Percentiles rank a stretch among this genome's conserved stretches.
Evolutionary conservation across 2,888 invertebrate genomes (phyloP).

Genomic region (Clepsis dumicolana): DNA sequence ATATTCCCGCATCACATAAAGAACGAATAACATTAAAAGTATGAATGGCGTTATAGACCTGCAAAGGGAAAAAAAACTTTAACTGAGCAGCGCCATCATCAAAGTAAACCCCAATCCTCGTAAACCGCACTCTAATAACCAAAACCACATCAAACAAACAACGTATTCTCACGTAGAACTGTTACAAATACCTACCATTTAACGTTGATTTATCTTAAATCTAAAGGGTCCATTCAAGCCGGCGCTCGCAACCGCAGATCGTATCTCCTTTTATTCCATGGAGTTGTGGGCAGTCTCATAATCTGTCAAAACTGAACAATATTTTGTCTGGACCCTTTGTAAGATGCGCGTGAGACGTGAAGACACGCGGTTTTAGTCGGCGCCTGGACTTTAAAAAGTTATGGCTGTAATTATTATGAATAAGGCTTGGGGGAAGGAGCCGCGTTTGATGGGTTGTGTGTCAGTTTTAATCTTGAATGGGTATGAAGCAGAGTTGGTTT

Average conservation of each 20-base stretch:
- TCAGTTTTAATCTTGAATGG: constrained; percentile 1
- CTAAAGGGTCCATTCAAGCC: constrained; percentile 58
- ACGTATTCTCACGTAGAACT: constrained; percentile 52
- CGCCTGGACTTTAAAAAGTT: constrained; percentile 31
- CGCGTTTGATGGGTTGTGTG: constrained; percentile 10
- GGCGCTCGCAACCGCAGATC: constrained; percentile 56
- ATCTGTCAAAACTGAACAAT: constrained; percentile 50
- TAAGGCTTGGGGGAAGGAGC: constrained; percentile 11
- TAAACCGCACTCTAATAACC: constrained; percentile 35
- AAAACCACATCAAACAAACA: constrained; percentile 46
- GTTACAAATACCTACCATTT: constrained; percentile 52
- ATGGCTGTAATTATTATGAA: constrained; percentile 40
- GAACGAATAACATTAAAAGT: neutral
- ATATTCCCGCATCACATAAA: too few species aligned
- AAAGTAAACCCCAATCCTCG: constrained; percentile 18
- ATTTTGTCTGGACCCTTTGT: constrained; percentile 54
- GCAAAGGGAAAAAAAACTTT: neutral
- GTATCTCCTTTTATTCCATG: constrained; percentile 55
- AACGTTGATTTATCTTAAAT: constrained; percentile 60
- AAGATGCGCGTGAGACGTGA: constrained; percentile 49
- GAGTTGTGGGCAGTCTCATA: constrained; percentile 56
- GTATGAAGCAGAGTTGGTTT: neutral
- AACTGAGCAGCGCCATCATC: constrained; percentile 5
- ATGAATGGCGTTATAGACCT: neutral
- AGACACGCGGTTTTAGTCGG: constrained; percentile 49